phyloP scores from a whole-genome alignment of 1,140 invertebrate genomes.

The Delia radicum region DNA sequence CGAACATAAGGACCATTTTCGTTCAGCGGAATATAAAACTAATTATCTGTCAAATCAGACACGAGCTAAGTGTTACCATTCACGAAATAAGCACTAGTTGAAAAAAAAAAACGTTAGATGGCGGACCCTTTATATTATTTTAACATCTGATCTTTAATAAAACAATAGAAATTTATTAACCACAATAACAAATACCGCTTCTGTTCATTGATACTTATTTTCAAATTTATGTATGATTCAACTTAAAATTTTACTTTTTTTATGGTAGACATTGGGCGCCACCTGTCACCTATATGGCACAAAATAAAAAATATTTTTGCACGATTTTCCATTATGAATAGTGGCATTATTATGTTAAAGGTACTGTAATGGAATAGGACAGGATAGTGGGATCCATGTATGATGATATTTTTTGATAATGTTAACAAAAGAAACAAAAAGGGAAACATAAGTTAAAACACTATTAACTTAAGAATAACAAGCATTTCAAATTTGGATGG shows the following conservation, averaged over 20 bases:
- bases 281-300: slow-evolving; percentile 15
- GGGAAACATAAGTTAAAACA: neutral
- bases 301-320: neutral
- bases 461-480: neutral
- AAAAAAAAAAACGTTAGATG: too few relatives aligned
- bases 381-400: neutral
- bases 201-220: slow-evolving; percentile 10
- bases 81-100: too few relatives aligned
- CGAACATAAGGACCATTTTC: too few relatives aligned
- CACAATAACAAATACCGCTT: neutral
- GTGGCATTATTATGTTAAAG: neutral
- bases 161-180: neutral
- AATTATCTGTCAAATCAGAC: too few relatives aligned
- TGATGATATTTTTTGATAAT: slow-evolving; percentile 5
- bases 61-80: too few relatives aligned
- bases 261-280: slow-evolving; percentile 11
- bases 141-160: too few relatives aligned
- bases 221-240: neutral
- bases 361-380: neutral
- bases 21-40: too few relatives aligned
- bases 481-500: neutral
- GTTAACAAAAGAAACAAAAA: neutral
- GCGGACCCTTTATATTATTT: too few relatives aligned
- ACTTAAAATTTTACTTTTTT: neutral
- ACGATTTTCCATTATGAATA: slow-evolving; percentile 15